Conservation (phyloP, 2,888 invertebrate genomes). For the Spisula solida region DNA sequence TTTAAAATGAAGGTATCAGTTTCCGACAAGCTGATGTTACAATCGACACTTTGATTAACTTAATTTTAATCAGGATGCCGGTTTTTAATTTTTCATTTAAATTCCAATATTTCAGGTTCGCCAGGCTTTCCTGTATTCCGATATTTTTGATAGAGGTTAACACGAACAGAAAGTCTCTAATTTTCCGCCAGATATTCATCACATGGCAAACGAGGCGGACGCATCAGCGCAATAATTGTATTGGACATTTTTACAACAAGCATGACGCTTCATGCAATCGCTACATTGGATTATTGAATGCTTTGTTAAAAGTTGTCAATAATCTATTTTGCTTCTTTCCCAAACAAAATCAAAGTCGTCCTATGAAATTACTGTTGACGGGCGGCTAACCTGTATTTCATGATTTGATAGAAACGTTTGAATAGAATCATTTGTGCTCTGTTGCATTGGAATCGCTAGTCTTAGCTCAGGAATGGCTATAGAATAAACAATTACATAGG, state of each 20-base stretch:
- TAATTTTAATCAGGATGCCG: too few species aligned
- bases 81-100: not conserved
- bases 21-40: too few species aligned
- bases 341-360: not conserved
- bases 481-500: not conserved
- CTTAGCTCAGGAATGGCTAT: not conserved
- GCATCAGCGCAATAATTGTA: not conserved
- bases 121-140: not conserved
- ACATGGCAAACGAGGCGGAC: not conserved
- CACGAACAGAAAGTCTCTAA: not conserved
- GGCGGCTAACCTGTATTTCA: not conserved
- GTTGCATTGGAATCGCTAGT: not conserved
- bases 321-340: not conserved
- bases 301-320: constrained; percentile 14
- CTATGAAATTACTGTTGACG: not conserved
- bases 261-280: not conserved
- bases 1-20: too few species aligned
- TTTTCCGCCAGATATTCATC: constrained; percentile 12
- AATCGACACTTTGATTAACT: too few species aligned
- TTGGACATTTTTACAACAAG: not conserved
- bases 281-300: not conserved
- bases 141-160: not conserved
- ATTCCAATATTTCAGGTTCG: not conserved
- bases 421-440: not conserved
- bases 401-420: not conserved